These are phyloP conservation scores for Drosophila parvula DNA, from an alignment of 1,140 invertebrate genomes.

Conservation along the genomic window DNA sequence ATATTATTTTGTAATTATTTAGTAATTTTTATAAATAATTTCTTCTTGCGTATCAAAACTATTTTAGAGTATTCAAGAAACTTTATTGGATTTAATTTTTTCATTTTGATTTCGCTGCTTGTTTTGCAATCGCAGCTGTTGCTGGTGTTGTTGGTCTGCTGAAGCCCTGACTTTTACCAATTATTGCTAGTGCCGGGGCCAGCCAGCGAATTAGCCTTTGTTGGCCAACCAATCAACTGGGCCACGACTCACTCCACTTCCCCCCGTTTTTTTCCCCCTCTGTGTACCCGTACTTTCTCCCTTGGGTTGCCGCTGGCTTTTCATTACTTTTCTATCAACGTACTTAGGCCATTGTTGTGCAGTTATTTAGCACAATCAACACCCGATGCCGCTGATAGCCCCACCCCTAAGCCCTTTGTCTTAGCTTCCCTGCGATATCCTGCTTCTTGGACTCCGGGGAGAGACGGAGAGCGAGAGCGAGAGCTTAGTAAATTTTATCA, in stretches of 20 bases:
- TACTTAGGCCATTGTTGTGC: conserved; percentile 81
- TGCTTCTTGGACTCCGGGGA: conserved; percentile 16
- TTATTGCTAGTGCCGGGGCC: conserved; percentile 73
- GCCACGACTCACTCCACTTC: not conserved
- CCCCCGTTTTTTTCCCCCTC: not conserved
- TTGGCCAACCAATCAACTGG: conserved; percentile 77
- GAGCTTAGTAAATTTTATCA: conserved; percentile 71
- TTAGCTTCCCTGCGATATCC: conserved; percentile 2
- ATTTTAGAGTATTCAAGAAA: not conserved
- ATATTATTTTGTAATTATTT: too few species aligned
- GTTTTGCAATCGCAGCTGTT: conserved; percentile 36
- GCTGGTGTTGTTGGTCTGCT: conserved; percentile 36
- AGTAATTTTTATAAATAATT: accelerated
- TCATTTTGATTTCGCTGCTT: conserved; percentile 30
- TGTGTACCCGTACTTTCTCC: conserved; percentile 7
- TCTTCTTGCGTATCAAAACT: too few species aligned
- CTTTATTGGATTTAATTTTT: too few species aligned
- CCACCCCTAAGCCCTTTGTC: conserved; percentile 8
- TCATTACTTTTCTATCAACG: conserved; percentile 83
- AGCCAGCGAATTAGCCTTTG: conserved; percentile 80
- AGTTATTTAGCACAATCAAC: conserved; percentile 82
- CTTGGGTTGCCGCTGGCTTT: conserved; percentile 48
- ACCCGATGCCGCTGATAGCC: conserved; percentile 73
- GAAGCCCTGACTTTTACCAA: conserved; percentile 73
- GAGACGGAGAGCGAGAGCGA: conserved; percentile 2